Conservation (phyloP, 2,888 invertebrate genomes). For the Melinopterus prodromus region DNA sequence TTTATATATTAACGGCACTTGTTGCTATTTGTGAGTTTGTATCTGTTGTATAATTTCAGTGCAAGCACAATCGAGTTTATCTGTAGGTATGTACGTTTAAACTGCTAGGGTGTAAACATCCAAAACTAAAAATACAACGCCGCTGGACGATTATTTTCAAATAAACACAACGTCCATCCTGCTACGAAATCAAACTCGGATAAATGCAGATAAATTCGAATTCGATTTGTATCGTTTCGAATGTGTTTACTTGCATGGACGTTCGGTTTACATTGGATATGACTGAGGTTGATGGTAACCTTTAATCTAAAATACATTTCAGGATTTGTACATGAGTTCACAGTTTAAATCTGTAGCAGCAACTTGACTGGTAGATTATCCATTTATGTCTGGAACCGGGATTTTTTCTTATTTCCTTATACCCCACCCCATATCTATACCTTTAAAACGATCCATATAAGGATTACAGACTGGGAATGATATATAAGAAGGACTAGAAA, state of each 20-base stretch:
- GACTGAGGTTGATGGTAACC: neutral
- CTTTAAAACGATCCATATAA: too few relatives aligned
- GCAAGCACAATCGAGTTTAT: neutral
- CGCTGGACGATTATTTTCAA: neutral
- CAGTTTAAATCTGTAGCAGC: too few relatives aligned
- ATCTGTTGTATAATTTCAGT: too few relatives aligned
- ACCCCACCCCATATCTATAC: too few relatives aligned
- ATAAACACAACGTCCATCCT: neutral
- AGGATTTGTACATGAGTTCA: too few relatives aligned
- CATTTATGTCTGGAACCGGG: too few relatives aligned
- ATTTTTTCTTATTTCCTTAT: too few relatives aligned
- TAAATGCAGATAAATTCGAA: neutral
- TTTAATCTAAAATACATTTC: neutral
- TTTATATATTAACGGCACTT: too few relatives aligned
- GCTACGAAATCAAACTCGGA: neutral
- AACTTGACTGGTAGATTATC: too few relatives aligned
- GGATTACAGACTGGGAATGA: too few relatives aligned
- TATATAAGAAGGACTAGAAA: too few relatives aligned
- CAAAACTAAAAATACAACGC: neutral
- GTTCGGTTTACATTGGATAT: neutral
- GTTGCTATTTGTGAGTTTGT: too few relatives aligned
- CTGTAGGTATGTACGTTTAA: neutral
- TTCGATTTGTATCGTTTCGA: neutral
- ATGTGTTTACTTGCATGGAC: neutral
- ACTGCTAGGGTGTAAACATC: neutral